Evolutionary conservation across 2,113 vertebrate genomes (phyloP).

Genomic region (Erythrocebus patas): DNA sequence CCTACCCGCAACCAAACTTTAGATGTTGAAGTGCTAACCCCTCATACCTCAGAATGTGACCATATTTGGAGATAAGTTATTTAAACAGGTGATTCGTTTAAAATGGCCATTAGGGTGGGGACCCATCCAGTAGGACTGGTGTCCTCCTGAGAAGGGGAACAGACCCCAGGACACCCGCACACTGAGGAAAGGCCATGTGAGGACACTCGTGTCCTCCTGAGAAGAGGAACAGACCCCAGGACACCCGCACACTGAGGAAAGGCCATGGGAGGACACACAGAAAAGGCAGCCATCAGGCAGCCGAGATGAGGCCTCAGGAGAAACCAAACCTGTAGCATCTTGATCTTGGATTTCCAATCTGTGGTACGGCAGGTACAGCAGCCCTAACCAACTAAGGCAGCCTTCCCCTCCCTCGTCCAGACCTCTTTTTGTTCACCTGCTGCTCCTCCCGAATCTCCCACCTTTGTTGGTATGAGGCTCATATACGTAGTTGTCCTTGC

Average conservation of each 20-base stretch:
- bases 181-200: neutral
- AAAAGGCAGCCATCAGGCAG: neutral
- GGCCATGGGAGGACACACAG: neutral
- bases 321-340: neutral
- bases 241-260: neutral
- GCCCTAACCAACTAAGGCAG: neutral
- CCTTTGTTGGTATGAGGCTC: neutral
- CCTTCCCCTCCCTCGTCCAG: neutral
- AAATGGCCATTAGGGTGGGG: neutral
- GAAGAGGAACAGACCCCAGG: too few relatives aligned
- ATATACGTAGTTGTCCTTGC: neutral
- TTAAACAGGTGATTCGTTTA: neutral
- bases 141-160: neutral
- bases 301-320: neutral
- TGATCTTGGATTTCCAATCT: neutral
- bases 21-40: neutral
- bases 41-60: neutral
- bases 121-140: neutral
- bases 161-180: neutral
- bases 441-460: neutral
- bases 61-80: neutral
- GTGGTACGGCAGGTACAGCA: neutral
- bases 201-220: neutral
- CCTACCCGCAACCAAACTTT: neutral
- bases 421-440: neutral